Base-by-base conservation (phyloP, 2,888 invertebrate genomes). In the Diogma glabrata region DNA sequence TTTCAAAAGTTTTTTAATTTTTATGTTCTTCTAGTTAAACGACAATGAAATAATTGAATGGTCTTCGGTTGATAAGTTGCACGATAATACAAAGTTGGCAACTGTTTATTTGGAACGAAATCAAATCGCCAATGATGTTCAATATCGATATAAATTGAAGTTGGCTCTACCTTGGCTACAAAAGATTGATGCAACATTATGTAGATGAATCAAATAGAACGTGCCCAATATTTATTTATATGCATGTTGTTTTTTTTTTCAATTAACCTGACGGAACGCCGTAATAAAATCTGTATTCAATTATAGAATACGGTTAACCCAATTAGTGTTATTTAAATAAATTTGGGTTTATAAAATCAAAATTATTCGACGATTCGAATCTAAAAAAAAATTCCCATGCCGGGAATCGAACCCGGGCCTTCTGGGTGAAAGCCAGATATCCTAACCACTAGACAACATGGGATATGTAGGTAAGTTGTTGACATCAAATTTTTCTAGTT, bases 101-200 rank as follows among this genome's bases (percentile, higher is more conserved):
- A 96, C 96, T 0, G 81, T 99, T 49, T 99, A 99, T 68, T 70
- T 99, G 60, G 96, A 99, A 67, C 76, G 86, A 26, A 99, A 99
- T 73, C 95, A 96, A 0, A 68, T 97, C 1, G 80, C 83, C 0
- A 74, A 76, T 30, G 93, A 89, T 75, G 76, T 88, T 0, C 87
- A 84, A 59, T 97, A 97, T 67, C 73, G 96, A 51, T 78, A 92
- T 59, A 97, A 97, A 70, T 75, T 97, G 40, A 94, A 89, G 70
- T 71, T 96, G 52, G 76, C 83, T 2, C 72, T 95, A 17, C 95
- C 97, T 2, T 66, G 65, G 57, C 71, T 99, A 23, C 77, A 79
- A 53, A 96, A 99, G 71, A 88, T 99, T 59, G 99, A 99, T 74
- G 97, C 97, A 8, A 96, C 95, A 8, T 70, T 92, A 61, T 92